A percentile compares a stretch with the other conserved stretches of the same genome.
phyloP scores from a whole-genome alignment of 2,888 invertebrate genomes.

The Ditylenchus weischeri region DNA sequence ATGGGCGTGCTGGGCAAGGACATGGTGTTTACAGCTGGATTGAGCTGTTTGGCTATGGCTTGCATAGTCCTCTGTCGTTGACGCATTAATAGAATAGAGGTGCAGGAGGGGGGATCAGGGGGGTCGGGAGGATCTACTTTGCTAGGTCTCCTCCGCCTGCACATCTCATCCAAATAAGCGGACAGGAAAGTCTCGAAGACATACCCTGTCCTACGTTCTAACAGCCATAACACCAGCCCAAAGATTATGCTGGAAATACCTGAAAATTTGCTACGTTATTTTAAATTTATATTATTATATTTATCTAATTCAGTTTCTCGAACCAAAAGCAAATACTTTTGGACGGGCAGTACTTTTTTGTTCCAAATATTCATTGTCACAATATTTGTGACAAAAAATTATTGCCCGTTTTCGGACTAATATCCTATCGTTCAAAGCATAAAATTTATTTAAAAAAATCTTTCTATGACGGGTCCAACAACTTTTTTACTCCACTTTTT shows the following conservation, averaged over 20 bases:
- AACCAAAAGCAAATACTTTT: too few species aligned
- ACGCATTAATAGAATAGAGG: neutral
- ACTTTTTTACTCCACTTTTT: too few species aligned
- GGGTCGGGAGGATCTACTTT: neutral
- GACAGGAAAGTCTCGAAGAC: slow-evolving; percentile 35
- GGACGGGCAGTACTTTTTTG: too few species aligned
- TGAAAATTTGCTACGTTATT: slow-evolving; percentile 17
- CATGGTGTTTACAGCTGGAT: neutral
- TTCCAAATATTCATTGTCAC: too few species aligned
- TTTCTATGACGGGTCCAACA: too few species aligned
- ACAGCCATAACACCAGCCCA: slow-evolving; percentile 30
- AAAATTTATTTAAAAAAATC: too few species aligned
- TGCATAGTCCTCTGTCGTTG: neutral
- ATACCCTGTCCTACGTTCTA: slow-evolving; percentile 30
- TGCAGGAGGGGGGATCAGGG: slow-evolving; percentile 4
- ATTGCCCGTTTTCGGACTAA: too few species aligned
- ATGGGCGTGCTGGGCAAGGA: slow-evolving; percentile 1
- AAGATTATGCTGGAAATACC: slow-evolving; percentile 32
- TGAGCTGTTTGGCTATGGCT: neutral
- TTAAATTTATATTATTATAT: neutral
- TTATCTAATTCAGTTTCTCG: too few species aligned
- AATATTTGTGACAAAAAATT: too few species aligned
- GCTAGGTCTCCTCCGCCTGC: slow-evolving; percentile 13
- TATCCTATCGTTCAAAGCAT: too few species aligned
- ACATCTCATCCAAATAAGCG: slow-evolving; percentile 33